Conservation (phyloP, 2,113 vertebrate genomes). For the Scalopus aquaticus region DNA sequence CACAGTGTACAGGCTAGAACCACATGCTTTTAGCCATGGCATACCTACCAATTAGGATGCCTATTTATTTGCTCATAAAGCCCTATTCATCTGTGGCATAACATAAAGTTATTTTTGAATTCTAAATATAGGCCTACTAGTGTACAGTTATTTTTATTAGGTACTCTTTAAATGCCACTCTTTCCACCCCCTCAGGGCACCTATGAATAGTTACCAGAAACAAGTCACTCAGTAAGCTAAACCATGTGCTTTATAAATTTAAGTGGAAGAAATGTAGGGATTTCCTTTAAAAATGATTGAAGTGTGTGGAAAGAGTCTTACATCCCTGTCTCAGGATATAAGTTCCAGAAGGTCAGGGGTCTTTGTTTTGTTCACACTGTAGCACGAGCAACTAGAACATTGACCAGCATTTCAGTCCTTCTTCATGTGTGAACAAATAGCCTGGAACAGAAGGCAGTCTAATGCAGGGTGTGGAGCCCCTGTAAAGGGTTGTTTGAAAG, state of each 20-base stretch:
- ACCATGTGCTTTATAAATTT: background rate
- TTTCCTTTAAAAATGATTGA: background rate
- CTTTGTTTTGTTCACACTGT: background rate
- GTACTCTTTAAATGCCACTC: background rate
- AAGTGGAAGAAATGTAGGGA: background rate
- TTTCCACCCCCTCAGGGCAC: background rate
- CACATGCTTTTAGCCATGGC: background rate
- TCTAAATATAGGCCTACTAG: background rate
- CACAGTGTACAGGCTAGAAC: background rate
- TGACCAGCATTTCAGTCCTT: background rate
- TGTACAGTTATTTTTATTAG: constrained; percentile 26
- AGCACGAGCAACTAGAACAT: background rate
- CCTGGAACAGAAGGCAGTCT: background rate
- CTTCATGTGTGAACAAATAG: background rate
- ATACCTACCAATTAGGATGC: constrained; percentile 21
- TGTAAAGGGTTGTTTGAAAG: background rate
- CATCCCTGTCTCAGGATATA: background rate
- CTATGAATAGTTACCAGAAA: background rate
- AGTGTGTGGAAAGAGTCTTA: background rate
- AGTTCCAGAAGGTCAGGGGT: background rate
- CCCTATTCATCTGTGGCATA: background rate
- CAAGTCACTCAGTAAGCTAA: background rate
- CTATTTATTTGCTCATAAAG: background rate
- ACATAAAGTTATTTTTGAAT: constrained; percentile 3
- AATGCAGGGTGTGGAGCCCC: background rate